A percentile compares a stretch with the other conserved stretches of the same genome.
Evolutionary conservation across 2,888 invertebrate species (phyloP).

Genomic region (Lasioglossum vierecki): DNA sequence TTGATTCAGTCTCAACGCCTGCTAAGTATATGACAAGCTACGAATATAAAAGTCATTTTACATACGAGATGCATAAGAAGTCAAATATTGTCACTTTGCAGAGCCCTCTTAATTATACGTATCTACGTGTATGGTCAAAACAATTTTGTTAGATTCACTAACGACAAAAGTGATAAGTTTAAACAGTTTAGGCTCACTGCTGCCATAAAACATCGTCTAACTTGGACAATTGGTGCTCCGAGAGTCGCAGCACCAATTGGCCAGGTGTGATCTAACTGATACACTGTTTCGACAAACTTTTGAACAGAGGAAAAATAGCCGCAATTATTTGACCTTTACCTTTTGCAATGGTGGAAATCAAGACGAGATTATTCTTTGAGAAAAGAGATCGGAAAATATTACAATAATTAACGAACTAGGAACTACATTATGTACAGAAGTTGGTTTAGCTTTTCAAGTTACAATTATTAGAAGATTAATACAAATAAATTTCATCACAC

Average conservation of each 20-base stretch:
- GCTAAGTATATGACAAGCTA: neutral
- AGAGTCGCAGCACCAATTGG: too few relatives aligned
- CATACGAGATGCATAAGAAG: neutral
- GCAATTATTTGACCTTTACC: neutral
- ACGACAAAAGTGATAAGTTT: neutral
- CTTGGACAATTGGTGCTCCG: too few relatives aligned
- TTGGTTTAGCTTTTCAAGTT: neutral
- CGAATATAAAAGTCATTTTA: conserved; percentile 3
- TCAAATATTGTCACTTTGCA: conserved; percentile 6
- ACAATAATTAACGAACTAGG: neutral
- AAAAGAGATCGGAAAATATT: neutral
- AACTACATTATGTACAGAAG: neutral
- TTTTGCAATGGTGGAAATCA: neutral
- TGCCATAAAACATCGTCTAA: neutral
- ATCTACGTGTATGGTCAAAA: neutral
- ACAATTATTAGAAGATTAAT: neutral
- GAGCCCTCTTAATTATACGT: neutral
- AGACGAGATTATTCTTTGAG: neutral
- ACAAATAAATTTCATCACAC: neutral
- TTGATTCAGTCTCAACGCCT: neutral
- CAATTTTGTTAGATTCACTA: neutral
- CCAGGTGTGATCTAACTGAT: neutral
- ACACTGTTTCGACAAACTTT: neutral
- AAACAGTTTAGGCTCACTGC: neutral
- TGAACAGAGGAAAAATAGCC: neutral